Conservation (phyloP, 30 jellyfish, hydroid and myxozoan genomes). For the Aurelia coerulea region DNA sequence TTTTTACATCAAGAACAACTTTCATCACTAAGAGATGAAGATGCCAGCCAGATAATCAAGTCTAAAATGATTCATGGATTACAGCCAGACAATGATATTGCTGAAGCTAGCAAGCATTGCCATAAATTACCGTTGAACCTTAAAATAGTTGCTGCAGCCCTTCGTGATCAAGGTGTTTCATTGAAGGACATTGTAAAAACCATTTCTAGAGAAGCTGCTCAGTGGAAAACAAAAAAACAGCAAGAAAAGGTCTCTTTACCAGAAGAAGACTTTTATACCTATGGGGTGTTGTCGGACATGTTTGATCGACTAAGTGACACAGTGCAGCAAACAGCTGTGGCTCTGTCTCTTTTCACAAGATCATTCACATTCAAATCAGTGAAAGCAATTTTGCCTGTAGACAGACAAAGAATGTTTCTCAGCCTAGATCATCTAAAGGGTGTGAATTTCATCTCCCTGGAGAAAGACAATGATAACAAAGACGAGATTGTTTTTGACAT, state of each 20-base stretch:
- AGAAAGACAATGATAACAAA: conserved; percentile 1
- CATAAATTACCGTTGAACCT: conserved; percentile 25
- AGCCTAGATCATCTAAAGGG: conserved; percentile 15
- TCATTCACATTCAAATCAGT: conserved; percentile 30
- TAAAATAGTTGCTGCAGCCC: conserved; percentile 33
- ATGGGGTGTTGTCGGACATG: conserved; percentile 41
- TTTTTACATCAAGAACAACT: conserved; percentile 50
- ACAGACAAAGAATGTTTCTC: not conserved
- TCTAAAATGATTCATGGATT: conserved; percentile 13
- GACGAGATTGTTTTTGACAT: conserved; percentile 22
- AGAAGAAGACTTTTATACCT: conserved; percentile 32
- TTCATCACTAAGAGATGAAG: conserved; percentile 1
- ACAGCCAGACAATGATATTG: not conserved
- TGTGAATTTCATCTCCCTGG: conserved; percentile 22
- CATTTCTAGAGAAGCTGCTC: conserved; percentile 17
- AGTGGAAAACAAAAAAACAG: conserved; percentile 26
- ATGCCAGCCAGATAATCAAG: conserved; percentile 34
- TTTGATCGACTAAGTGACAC: conserved; percentile 53
- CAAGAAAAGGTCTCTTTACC: conserved; percentile 7
- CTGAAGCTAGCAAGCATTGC: conserved; percentile 29
- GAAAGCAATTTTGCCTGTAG: conserved; percentile 5
- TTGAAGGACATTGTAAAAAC: conserved; percentile 11
- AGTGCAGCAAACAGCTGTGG: conserved; percentile 43
- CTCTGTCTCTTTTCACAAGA: conserved; percentile 46
- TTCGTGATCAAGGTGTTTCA: conserved; percentile 39